phyloP scores from a whole-genome alignment of 2,797 vertebrate genomes.

The Moxostoma hubbsi region DNA sequence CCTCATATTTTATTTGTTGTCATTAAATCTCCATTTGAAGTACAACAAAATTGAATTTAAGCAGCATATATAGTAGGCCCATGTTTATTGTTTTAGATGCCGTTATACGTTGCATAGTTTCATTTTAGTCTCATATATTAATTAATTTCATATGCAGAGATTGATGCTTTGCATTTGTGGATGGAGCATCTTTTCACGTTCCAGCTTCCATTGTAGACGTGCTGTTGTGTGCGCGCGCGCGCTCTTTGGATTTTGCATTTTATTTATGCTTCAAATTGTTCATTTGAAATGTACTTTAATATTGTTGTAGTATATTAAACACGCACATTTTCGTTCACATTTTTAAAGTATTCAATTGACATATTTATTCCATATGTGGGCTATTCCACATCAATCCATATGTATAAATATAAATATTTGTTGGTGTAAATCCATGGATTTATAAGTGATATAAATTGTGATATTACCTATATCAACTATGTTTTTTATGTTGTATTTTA shows the following conservation, averaged over 20 bases:
- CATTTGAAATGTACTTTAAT: background rate
- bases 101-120: no score
- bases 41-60: no score
- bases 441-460: no score
- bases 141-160: background rate
- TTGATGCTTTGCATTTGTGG: background rate
- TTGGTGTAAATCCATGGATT: no score
- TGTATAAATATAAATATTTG: no score
- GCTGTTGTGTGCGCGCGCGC: background rate
- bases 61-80: no score
- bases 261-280: background rate
- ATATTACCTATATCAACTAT: no score
- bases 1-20: background rate
- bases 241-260: background rate
- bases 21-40: background rate
- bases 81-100: background rate
- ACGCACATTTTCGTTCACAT: no score
- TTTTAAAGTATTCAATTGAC: background rate
- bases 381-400: no score
- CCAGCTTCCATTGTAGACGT: constrained; percentile 26
- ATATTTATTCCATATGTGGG: no score
- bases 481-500: no score
- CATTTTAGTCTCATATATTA: background rate
- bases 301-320: no score
- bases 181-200: background rate